Evolutionary conservation across 2,888 invertebrate species (phyloP), one percentile per base, ranked within the genome.

Genomic region (Agrilus biguttatus): DNA sequence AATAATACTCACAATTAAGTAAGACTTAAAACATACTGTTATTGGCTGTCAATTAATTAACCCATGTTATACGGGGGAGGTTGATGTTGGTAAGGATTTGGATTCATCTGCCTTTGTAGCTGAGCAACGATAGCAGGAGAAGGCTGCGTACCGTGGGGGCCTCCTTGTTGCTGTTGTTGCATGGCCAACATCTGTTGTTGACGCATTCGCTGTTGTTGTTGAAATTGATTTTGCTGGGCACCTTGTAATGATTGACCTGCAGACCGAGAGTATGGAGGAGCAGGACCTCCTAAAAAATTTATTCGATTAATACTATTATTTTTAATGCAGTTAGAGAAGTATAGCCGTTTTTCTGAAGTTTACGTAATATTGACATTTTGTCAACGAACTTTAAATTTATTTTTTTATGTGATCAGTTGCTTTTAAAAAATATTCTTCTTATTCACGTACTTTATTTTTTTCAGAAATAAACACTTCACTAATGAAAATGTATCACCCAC

Each of bases 181-280:
- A 79, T 74, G 21, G 72, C 72, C 52, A 83, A 63, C 71, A 83
- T 74, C 60, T 82, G 82, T 55, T 82, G 82, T 55, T 79, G 78
- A 23, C 79, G 71, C 70, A 80, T 77, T 45, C 80, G 73, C 70
- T 62, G 53, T 38, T 53, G 53, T 32, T 54, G 54, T 42, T 53
- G 54, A 45, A 55, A 55, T 42, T 53, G 62, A 41, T 55, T 59
- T 43, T 62, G 63, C 12, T 61, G 60, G 6, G 55, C 57, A 4
- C 40, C 39, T 40, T 46, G 47, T 46, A 50, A 52, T 40, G 53
- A 56, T 49, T 62, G 62, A 3, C 54, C 55, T 2, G 49, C 54
- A 3, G 59, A 65, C 45, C 86, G 74, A 7, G 82, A 79, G 65
- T 88, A 88, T 0, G 86, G 84, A 1, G 86, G 84, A 10, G 85